phyloP scores from a whole-genome alignment of 2,888 invertebrate genomes.

The Microplitis deprimator region DNA sequence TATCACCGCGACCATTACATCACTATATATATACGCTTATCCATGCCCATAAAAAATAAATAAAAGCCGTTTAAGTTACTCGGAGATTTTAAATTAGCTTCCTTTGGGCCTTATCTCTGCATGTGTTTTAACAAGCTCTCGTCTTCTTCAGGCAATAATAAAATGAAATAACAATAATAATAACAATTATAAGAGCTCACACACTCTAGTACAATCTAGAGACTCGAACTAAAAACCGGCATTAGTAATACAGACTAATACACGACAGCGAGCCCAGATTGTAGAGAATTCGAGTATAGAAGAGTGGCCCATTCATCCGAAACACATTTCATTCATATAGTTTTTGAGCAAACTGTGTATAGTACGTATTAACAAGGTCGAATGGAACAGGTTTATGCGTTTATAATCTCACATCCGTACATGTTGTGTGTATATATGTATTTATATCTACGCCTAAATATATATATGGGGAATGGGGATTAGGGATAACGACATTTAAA shows the following conservation, averaged over 20 bases:
- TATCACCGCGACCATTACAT: no score
- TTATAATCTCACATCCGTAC: slow-evolving; percentile 3
- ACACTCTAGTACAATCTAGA: neutral
- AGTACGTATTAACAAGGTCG: slow-evolving; percentile 14
- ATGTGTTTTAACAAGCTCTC: neutral
- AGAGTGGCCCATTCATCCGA: neutral
- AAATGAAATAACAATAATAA: neutral
- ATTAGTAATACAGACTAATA: neutral
- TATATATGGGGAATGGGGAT: neutral
- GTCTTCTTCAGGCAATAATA: neutral
- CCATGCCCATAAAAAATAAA: no score
- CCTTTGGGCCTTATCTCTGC: neutral
- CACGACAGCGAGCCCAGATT: neutral
- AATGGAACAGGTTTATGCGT: slow-evolving; percentile 11
- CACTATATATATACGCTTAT: no score
- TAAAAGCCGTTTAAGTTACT: neutral
- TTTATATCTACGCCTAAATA: neutral
- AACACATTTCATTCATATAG: neutral
- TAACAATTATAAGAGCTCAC: neutral
- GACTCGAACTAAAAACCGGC: neutral
- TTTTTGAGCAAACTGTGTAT: neutral
- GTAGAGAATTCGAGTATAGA: neutral
- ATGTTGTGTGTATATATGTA: neutral
- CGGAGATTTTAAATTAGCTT: neutral
- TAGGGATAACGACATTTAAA: neutral